Base-by-base conservation (phyloP, 1,140 invertebrate genomes). In the Vanessa atalanta region DNA sequence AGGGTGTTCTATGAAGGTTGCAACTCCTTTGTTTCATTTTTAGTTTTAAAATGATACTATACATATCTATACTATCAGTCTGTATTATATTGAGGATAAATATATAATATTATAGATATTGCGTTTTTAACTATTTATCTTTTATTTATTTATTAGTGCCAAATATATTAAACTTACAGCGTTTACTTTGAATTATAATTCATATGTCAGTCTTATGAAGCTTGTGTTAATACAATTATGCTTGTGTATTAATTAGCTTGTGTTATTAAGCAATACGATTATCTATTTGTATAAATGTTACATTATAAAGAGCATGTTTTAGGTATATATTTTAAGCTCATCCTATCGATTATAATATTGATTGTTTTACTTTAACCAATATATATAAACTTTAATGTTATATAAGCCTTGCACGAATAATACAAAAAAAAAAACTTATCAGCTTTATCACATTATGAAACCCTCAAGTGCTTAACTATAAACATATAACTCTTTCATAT, bases 1-100 rank as follows among this genome's bases (percentile, higher is more conserved):
- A 92, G 90, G 90, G 90, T 91, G 87, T 83, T 82, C 82, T 80
- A 72, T 84, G 86, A 92, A 91, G 90, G 90, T 92, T 91, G 89
- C 75, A 68, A 68, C 68, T 87, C 79, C 84, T 91, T 87, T 89
- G 85, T 89, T 77, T 85, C 57, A 14, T 13, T 73, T 73, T 61
- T 16, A 61, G 13, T 9, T 60, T 60, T 57, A 37, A 37, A 43
- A 43, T 43, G 1, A 43, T 43, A 43, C 20, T 20, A 20, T 20
- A 11, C 6, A 43, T 9, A 43, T 2, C 6, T 31, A 2, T 31
- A 43, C 37, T 20, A 20, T 43, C 7, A 9, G 37, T 1, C 37
- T 43, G 37, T 43, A 43, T 43, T 11, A 43, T 43, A 43, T 43
- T 5, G 37, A 11, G 6, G 37, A 43, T 43, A 43, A 43, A 43